Evolutionary conservation across 2,113 vertebrate species (phyloP), one percentile per base, ranked within the genome.

Genomic region (Melanostigma gelatinosum): DNA sequence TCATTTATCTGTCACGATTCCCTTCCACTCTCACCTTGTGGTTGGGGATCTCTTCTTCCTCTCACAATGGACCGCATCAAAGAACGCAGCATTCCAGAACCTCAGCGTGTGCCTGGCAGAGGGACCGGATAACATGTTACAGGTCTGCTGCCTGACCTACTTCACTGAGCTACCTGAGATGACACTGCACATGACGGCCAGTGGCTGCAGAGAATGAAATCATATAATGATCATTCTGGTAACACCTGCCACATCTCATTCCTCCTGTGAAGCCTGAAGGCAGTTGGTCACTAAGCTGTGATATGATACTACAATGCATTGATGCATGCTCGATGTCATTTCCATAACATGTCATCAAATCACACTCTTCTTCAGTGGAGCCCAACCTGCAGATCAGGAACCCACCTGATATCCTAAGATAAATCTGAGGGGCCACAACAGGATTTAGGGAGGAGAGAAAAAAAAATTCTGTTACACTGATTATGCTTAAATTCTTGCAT

Each of bases 51-150:
- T 88, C 91, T 99, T 99, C 83, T 94, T 97, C 91, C 98, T 95
- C 94, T 99, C 98, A 3, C 97, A 99, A 72, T 99, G 97, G 71
- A 99, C 98, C 0, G 98, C 98, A 0, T 99, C 98, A 0, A 99
- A 99, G 85, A 99, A 99, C 0, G 98, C 97, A 0, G 98, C 98
- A 0, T 99, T 99, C 98, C 98, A 99, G 85, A 99, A 99, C 3
- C 98, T 71, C 3, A 99, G 89, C 0, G 97, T 97, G 65, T 99
- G 98, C 98, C 98, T 99, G 90, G 46, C 6, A 27, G 44, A 80
- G 44, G 77, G 18, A 36, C 60, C 0, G 16, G 22, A 62, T 1
- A 38, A 79, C 65, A 68, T 12, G 18, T 72, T 44, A 61, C 0
- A 65, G 48, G 36, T 44, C 20, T 61, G 20, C 24, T 22, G 15